Evolutionary conservation across 2,888 invertebrate genomes (phyloP), one percentile per base, ranked within the genome.

Genomic region (Aelia acuminata): DNA sequence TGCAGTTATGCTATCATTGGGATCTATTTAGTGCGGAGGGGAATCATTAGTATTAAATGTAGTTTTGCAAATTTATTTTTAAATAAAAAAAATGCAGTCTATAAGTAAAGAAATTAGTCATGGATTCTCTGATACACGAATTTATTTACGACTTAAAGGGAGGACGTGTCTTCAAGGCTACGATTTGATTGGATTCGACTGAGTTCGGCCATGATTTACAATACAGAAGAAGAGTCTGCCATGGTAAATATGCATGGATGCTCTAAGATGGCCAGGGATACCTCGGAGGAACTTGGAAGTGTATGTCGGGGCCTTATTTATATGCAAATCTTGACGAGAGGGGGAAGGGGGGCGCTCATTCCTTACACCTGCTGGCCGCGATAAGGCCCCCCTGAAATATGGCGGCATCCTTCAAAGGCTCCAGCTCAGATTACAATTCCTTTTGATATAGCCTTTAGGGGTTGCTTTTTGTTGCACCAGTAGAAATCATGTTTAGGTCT

Each of bases 301-400:
- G 80, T 80, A 80, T 80, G 43, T 85, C 75, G 87, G 87, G 87
- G 87, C 85, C 87, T 89, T 89, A 89, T 89, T 89, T 89, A 89
- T 89, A 89, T 89, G 89, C 89, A 88, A 89, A 89, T 89, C 89
- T 70, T 70, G 63, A 70, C 63, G 63, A 35, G 63, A 84, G 85
- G 87, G 87, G n/a, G 8, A 43, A 35, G 63, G 87, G 85, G 87
- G 87, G n/a, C 20, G 80, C 80, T 80, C 80, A 80, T 80, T 80
- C 80, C 80, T 80, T 80, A 80, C 80, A 80, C 80, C 80, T 80
- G 80, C 80, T 80, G n/a, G 43, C 43, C 43, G 80, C 80, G 80
- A 80, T 80, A 80, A 80, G 80, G 80, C 80, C n/a, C 80, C 39
- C 15, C 43, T 80, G 43, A 80, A 80, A 80, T 80, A 80, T 80